Conservation (phyloP, 2,797 vertebrate species). For the Hemitrygon akajei region DNA sequence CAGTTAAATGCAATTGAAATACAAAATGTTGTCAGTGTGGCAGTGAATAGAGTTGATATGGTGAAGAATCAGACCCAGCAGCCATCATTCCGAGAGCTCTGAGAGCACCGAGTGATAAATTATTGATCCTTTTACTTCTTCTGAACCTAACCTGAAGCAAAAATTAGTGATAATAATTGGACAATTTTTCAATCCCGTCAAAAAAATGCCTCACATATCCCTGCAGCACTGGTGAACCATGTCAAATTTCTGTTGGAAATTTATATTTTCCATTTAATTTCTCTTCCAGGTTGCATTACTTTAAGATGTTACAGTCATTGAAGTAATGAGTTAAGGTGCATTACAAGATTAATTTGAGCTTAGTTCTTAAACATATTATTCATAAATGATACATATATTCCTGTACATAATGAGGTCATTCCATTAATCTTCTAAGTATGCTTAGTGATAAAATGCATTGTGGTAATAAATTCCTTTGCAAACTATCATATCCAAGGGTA, state of each 20-base stretch:
- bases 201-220: background rate
- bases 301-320: background rate
- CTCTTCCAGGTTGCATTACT: background rate
- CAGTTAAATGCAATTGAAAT: background rate
- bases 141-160: background rate
- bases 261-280: background rate
- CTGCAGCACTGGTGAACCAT: background rate
- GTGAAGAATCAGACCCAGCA: background rate
- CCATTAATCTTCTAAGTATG: slow-evolving; percentile 1
- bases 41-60: background rate
- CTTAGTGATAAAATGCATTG: slow-evolving; percentile 15
- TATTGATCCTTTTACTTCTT: background rate
- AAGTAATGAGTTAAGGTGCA: slow-evolving; percentile 19
- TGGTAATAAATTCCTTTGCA: background rate
- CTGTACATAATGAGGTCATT: slow-evolving; percentile 6
- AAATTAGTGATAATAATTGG: background rate
- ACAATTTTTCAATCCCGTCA: background rate
- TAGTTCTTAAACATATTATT: background rate
- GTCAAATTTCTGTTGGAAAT: background rate
- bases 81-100: background rate
- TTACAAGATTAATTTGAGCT: background rate
- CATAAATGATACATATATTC: background rate
- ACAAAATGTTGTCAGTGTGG: background rate
- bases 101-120: background rate
- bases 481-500: background rate